Evolutionary conservation across 2,113 vertebrate species (phyloP).

Genomic region (Etheostoma cragini): DNA sequence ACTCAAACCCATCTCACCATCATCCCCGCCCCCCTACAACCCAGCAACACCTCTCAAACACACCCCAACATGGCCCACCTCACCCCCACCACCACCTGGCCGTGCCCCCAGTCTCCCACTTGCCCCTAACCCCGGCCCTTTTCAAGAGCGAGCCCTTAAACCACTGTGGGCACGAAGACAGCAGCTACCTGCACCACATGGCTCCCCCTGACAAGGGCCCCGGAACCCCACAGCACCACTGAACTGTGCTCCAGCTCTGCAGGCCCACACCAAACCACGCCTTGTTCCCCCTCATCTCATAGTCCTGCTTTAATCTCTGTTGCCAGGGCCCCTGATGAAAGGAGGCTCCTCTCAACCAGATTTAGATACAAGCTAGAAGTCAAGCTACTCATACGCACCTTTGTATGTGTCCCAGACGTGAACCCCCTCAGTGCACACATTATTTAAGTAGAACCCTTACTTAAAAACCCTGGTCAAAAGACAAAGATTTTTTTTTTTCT

Average conservation of each 20-base stretch:
- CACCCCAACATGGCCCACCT: slow-evolving; percentile 83
- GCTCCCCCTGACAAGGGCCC: slow-evolving; percentile 86
- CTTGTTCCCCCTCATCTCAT: slow-evolving; percentile 43
- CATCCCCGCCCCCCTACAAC: slow-evolving; percentile 78
- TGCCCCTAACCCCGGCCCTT: slow-evolving; percentile 94
- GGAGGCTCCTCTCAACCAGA: slow-evolving; percentile 39
- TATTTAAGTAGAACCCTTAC: slow-evolving; percentile 41
- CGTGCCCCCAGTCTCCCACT: slow-evolving; percentile 88
- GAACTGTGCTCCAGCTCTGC: slow-evolving; percentile 59
- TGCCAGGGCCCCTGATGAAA: not conserved
- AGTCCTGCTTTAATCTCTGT: slow-evolving; percentile 57
- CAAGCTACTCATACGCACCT: slow-evolving; percentile 38
- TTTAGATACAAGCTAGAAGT: slow-evolving; percentile 22
- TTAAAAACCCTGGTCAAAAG: slow-evolving; percentile 35
- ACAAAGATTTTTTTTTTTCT: slow-evolving; percentile 45
- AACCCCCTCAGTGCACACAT: slow-evolving; percentile 4
- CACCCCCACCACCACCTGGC: slow-evolving; percentile 89
- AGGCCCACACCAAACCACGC: slow-evolving; percentile 60
- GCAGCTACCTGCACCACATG: slow-evolving; percentile 92
- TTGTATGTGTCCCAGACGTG: slow-evolving; percentile 25
- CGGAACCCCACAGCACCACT: slow-evolving; percentile 90
- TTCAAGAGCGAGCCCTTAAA: slow-evolving; percentile 97
- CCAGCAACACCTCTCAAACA: slow-evolving; percentile 86
- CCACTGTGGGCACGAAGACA: slow-evolving; percentile 93
- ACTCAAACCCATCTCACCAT: slow-evolving; percentile 86